Conservation (phyloP, 2,797 vertebrate genomes). For the Coregonus suidteri region DNA sequence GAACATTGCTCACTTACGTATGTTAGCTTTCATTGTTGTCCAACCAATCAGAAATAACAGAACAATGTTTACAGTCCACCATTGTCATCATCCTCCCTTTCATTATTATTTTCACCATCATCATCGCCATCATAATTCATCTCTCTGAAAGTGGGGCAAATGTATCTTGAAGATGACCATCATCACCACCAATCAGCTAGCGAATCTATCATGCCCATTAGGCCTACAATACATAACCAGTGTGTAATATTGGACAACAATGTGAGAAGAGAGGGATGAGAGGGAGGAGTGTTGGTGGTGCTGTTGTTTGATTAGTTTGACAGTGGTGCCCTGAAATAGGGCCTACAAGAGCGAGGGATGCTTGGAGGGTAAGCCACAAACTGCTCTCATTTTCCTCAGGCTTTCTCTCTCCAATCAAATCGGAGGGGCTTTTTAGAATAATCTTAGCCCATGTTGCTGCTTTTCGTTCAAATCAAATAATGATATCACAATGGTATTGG, state of each 20-base stretch:
- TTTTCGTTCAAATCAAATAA: conserved; percentile 35
- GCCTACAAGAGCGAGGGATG: conserved; percentile 2
- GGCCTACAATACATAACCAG: too few relatives aligned
- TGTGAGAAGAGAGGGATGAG: neutral
- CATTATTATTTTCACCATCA: too few relatives aligned
- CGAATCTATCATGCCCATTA: too few relatives aligned
- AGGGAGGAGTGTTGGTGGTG: neutral
- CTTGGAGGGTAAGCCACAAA: conserved; percentile 4
- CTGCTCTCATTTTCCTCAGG: conserved; percentile 5
- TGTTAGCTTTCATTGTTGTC: too few relatives aligned
- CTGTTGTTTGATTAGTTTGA: conserved; percentile 19
- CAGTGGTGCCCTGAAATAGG: conserved; percentile 1
- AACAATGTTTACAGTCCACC: too few relatives aligned
- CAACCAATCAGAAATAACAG: too few relatives aligned
- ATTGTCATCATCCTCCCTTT: too few relatives aligned
- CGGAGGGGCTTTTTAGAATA: conserved; percentile 33
- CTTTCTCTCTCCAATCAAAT: conserved; percentile 31
- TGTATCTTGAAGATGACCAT: neutral
- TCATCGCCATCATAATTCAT: too few relatives aligned
- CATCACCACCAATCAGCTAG: neutral
- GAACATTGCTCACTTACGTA: too few relatives aligned
- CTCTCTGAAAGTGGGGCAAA: too few relatives aligned
- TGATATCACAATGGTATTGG: conserved; percentile 28
- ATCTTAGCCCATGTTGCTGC: conserved; percentile 26
- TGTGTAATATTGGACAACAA: neutral